Evolutionary conservation across 2,797 vertebrate species (phyloP).

Genomic region (Coracias cyanogaster): DNA sequence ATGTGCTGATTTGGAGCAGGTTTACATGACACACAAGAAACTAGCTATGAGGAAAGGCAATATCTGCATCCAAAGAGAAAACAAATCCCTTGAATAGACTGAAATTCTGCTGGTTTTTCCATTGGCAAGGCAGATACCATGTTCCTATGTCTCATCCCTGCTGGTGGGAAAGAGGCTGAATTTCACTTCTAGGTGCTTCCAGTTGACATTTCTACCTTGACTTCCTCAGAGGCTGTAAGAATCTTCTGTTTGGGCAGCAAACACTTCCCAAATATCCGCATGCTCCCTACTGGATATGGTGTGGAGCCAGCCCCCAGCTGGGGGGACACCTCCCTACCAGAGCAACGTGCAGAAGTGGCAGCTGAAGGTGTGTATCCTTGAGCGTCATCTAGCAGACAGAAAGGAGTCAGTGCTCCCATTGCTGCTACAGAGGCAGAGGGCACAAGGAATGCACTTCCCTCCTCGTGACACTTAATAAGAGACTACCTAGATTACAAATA

Average conservation of each 20-base stretch:
- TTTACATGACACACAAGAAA: neutral
- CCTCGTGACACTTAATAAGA: neutral
- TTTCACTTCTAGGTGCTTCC: neutral
- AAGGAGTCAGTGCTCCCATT: neutral
- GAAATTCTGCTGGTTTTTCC: neutral
- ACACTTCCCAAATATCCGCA: neutral
- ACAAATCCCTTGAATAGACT: neutral
- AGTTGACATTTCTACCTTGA: neutral
- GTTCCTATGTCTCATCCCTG: neutral
- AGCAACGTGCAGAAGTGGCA: neutral
- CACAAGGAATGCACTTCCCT: neutral
- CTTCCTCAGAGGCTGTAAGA: neutral
- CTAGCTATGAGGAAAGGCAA: neutral
- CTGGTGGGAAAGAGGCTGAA: neutral
- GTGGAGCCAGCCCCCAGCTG: neutral
- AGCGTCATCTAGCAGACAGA: neutral
- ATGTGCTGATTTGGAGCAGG: neutral
- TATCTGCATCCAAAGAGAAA: neutral
- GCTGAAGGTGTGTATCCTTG: neutral
- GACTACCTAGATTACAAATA: neutral
- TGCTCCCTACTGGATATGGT: fast-evolving
- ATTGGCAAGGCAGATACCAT: neutral
- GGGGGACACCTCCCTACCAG: neutral
- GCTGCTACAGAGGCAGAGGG: neutral
- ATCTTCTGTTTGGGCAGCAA: neutral